These are phyloP conservation scores for Chiridota heheva DNA, from an alignment of 35 echinoderm and acorn worm genomes.

Conservation along the genomic window DNA sequence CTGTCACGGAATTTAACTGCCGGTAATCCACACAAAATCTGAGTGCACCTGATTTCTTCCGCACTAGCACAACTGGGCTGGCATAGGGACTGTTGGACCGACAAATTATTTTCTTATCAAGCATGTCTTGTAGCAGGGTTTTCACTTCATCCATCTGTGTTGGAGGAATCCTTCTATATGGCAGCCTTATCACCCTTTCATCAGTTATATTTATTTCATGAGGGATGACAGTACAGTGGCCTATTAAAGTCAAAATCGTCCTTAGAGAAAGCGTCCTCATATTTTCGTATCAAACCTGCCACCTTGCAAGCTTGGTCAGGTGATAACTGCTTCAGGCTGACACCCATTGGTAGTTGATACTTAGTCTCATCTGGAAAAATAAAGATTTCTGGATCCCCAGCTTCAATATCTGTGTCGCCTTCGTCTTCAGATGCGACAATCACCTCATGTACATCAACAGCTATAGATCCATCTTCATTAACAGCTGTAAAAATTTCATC, in stretches of 20 bases:
- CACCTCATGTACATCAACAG: background rate
- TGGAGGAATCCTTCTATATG: constrained; percentile 45
- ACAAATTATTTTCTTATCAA: constrained; percentile 50
- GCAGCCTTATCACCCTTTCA: constrained; percentile 14
- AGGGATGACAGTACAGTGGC: constrained; percentile 52
- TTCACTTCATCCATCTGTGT: constrained; percentile 40
- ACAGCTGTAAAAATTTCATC: background rate
- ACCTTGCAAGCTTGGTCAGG: background rate
- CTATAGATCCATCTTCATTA: background rate
- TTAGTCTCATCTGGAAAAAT: constrained; percentile 3
- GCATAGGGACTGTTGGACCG: constrained; percentile 48
- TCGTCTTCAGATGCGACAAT: background rate
- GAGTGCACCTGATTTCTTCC: constrained; percentile 25
- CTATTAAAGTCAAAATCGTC: constrained; percentile 40
- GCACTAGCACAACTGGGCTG: constrained; percentile 43
- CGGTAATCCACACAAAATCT: constrained; percentile 37
- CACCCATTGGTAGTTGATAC: background rate
- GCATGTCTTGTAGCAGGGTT: constrained; percentile 39
- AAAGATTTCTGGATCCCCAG: too few species aligned
- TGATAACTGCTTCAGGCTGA: background rate
- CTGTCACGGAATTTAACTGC: constrained; percentile 12
- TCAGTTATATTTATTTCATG: constrained; percentile 35
- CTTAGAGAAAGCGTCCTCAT: constrained; percentile 24
- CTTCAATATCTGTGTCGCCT: background rate
- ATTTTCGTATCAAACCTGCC: background rate